Conservation (phyloP, 1,140 invertebrate genomes). For the Lutraria rhynchaena region DNA sequence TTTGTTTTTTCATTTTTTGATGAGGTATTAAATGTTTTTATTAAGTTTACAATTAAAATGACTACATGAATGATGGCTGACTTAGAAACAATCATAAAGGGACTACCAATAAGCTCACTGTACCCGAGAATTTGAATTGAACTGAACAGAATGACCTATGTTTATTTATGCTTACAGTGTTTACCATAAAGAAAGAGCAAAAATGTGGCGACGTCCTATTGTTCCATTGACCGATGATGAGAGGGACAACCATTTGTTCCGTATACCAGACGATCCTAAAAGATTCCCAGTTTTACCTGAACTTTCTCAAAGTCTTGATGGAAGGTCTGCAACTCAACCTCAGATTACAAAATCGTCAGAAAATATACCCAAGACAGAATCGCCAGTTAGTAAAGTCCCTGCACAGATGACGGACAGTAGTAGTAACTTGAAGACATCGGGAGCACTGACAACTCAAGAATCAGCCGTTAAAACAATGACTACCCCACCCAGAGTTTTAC, state of each 20-base stretch:
- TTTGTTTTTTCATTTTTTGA: no score
- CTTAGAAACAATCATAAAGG: no score
- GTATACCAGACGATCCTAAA: conserved; percentile 66
- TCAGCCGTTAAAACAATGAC: conserved; percentile 2
- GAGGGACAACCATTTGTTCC: conserved; percentile 76
- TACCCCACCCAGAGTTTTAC: conserved; percentile 5
- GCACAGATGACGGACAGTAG: conserved; percentile 23
- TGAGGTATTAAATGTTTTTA: no score
- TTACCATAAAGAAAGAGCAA: conserved; percentile 72
- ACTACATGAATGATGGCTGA: no score
- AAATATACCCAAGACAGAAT: conserved; percentile 4
- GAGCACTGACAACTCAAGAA: background rate
- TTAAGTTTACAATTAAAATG: no score
- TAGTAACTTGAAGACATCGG: conserved; percentile 7
- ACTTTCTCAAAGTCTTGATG: conserved; percentile 23
- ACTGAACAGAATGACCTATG: no score
- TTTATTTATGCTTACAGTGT: conserved; percentile 67
- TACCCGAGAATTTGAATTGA: no score
- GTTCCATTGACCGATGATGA: conserved; percentile 70
- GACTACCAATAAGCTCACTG: no score
- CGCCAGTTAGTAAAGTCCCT: background rate
- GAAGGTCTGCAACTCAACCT: conserved; percentile 15
- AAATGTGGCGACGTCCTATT: conserved; percentile 68
- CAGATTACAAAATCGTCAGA: conserved; percentile 20
- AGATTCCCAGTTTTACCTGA: conserved; percentile 53